These are phyloP conservation scores for Rhagonycha fulva DNA, from an alignment of 2,888 invertebrate genomes.

Conservation along the genomic window DNA sequence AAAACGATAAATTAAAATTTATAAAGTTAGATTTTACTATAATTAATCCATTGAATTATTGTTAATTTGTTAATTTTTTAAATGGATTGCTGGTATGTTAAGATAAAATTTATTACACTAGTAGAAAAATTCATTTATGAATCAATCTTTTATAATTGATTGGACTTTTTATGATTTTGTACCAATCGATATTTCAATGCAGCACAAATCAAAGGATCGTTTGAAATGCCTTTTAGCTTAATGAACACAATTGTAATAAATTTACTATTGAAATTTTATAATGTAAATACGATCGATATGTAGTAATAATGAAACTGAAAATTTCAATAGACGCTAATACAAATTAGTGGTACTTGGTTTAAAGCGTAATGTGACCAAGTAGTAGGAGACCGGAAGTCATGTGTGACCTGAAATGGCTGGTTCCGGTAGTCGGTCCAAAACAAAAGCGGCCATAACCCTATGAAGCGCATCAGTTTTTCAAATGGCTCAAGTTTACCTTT, in stretches of 20 bases:
- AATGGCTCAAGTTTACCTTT: conserved; percentile 20
- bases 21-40: neutral
- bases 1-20: neutral
- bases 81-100: neutral
- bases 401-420: conserved; percentile 42
- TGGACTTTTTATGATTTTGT: neutral
- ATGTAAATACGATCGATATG: neutral
- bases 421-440: conserved; percentile 36
- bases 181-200: neutral
- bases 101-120: neutral
- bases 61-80: neutral
- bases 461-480: conserved; percentile 20
- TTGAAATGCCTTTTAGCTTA: neutral
- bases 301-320: neutral
- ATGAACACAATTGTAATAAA: neutral
- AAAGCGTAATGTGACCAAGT: conserved; percentile 8
- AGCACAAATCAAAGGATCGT: neutral
- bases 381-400: conserved; percentile 32
- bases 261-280: neutral
- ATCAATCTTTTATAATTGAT: neutral
- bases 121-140: neutral
- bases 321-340: neutral
- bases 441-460: conserved; percentile 31
- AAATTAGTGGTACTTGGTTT: conserved; percentile 16
- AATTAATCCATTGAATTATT: neutral